Conservation (phyloP, 2,113 vertebrate genomes). For the Bubo scandiacus region DNA sequence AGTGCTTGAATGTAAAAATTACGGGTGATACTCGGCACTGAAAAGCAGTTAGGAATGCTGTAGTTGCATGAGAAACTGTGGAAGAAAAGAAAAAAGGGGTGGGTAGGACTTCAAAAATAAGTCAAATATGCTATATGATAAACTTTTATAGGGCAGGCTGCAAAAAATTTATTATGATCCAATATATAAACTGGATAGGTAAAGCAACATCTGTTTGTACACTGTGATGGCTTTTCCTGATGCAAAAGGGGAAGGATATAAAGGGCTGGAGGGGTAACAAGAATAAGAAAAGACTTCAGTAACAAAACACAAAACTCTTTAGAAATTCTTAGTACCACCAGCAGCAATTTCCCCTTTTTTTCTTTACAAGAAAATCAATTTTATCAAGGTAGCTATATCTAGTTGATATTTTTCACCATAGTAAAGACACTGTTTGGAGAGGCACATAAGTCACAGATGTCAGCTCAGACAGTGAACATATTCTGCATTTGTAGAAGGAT, state of each 20-base stretch:
- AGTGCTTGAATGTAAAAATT: conserved; percentile 9
- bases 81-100: background rate
- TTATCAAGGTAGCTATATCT: conserved; percentile 44
- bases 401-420: conserved; percentile 15
- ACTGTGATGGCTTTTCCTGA: conserved; percentile 46
- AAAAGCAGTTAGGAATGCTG: background rate
- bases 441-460: background rate
- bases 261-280: conserved; percentile 48
- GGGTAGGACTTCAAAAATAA: background rate
- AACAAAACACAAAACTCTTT: conserved; percentile 44
- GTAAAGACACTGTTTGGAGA: background rate
- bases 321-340: conserved; percentile 47
- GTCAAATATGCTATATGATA: background rate
- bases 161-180: background rate
- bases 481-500: background rate
- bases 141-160: background rate
- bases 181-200: background rate
- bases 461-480: background rate
- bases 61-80: background rate
- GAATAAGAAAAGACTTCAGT: conserved; percentile 25
- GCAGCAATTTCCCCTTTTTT: conserved; percentile 32
- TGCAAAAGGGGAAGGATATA: conserved; percentile 32
- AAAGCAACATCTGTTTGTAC: conserved; percentile 54
- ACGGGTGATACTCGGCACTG: background rate
- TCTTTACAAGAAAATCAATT: conserved; percentile 46